A percentile compares a stretch with the other conserved stretches of the same genome.
These are phyloP conservation scores for Orestias chungarensis DNA, from an alignment of 2,797 vertebrate genomes.

Conservation along the genomic window DNA sequence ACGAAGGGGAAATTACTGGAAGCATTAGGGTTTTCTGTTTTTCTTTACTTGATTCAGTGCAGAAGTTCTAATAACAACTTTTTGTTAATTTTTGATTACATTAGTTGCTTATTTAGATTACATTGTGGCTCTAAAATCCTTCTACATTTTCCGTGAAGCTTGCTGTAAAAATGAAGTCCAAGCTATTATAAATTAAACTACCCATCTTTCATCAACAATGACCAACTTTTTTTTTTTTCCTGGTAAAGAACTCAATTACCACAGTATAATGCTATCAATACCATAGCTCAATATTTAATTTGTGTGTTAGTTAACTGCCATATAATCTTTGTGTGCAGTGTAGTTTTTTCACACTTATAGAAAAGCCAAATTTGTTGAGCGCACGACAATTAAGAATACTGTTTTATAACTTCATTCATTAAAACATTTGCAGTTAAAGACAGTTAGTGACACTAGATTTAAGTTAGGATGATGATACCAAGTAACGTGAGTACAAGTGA, in stretches of 20 bases:
- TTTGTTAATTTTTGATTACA: neutral
- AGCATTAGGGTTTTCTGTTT: conserved; percentile 12
- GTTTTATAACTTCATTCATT: neutral
- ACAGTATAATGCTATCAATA: neutral
- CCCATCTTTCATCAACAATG: neutral
- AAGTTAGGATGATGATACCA: neutral
- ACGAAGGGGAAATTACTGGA: conserved; percentile 32
- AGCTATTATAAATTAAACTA: neutral
- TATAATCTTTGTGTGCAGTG: neutral
- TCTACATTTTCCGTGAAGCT: neutral
- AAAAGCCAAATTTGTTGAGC: neutral
- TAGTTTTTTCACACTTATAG: neutral
- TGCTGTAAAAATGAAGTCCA: neutral
- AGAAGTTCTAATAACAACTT: conserved; percentile 13
- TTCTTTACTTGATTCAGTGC: conserved; percentile 1
- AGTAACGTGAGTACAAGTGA: too few species aligned
- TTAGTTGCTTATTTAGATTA: neutral
- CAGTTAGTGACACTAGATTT: neutral
- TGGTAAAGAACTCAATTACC: neutral
- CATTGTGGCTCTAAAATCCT: neutral
- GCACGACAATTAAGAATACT: neutral
- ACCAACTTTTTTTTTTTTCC: neutral
- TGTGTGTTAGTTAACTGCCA: neutral
- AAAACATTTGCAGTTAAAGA: neutral
- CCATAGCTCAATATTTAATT: neutral